Evolutionary conservation across 1,140 invertebrate genomes (phyloP).

Genomic region (Drosophila punjabiensis): DNA sequence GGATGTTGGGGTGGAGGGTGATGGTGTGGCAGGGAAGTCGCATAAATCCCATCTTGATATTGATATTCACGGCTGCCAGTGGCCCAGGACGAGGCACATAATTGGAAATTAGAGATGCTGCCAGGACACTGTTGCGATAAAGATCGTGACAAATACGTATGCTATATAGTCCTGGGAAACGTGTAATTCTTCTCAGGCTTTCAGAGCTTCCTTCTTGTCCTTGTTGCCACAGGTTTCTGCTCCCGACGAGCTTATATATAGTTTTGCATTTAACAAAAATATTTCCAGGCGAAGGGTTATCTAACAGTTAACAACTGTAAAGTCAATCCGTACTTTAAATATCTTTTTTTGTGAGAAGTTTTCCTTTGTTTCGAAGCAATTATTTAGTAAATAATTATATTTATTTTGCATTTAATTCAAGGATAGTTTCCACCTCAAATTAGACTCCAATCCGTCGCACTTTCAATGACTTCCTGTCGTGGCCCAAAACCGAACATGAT

Average conservation of each 20-base stretch:
- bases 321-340: background rate
- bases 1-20: background rate
- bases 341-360: background rate
- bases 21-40: background rate
- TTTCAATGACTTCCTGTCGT: constrained; percentile 27
- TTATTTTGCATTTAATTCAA: background rate
- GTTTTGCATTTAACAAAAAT: no score
- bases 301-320: background rate
- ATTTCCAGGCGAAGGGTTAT: background rate
- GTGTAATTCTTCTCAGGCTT: background rate
- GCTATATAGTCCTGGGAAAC: background rate
- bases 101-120: constrained; percentile 38
- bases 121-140: constrained; percentile 42
- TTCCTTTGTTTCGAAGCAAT: background rate
- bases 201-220: background rate
- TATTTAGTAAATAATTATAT: background rate
- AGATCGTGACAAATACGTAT: constrained; percentile 45
- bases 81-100: constrained; percentile 35
- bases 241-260: no score
- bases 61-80: constrained; percentile 62
- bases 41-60: constrained; percentile 70
- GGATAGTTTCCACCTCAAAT: background rate
- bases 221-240: no score
- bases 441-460: constrained; percentile 2
- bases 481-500: constrained; percentile 11